These are phyloP conservation scores for Urosaurus nigricauda DNA, from an alignment of 2,797 vertebrate species.

Conservation along the genomic window DNA sequence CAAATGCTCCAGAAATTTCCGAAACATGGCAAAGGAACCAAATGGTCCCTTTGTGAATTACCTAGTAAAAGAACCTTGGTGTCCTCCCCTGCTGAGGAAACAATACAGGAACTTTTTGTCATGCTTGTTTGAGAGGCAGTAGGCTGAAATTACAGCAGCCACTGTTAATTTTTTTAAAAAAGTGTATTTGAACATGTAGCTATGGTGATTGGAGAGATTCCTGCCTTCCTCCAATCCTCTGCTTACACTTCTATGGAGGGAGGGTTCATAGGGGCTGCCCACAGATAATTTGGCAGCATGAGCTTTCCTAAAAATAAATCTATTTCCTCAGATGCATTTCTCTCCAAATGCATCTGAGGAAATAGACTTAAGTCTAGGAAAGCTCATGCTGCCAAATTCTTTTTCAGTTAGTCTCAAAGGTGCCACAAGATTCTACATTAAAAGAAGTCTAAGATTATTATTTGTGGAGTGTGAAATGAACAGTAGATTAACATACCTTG, in stretches of 20 bases:
- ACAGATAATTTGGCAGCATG: not conserved
- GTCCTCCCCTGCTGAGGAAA: too few relatives aligned
- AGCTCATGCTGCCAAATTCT: too few relatives aligned
- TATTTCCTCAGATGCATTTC: too few relatives aligned
- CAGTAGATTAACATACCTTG: conserved; percentile 79
- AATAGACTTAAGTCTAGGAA: too few relatives aligned
- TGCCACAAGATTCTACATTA: too few relatives aligned
- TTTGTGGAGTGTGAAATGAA: too few relatives aligned
- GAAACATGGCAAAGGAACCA: not conserved
- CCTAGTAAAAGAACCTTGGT: too few relatives aligned
- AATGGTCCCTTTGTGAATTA: not conserved
- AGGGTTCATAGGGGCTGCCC: not conserved
- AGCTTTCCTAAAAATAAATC: too few relatives aligned
- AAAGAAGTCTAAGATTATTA: too few relatives aligned
- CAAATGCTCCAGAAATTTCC: not conserved
- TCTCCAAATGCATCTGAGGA: too few relatives aligned
- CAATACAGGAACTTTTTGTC: not conserved
- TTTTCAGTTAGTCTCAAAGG: too few relatives aligned
- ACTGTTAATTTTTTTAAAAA: not conserved
- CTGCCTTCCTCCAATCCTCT: not conserved
- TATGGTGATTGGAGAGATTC: not conserved
- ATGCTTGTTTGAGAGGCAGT: not conserved
- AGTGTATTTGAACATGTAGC: not conserved
- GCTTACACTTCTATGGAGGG: not conserved
- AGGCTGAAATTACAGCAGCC: not conserved